phyloP scores from a whole-genome alignment of 2,797 vertebrate genomes.

The Gastrophryne carolinensis region DNA sequence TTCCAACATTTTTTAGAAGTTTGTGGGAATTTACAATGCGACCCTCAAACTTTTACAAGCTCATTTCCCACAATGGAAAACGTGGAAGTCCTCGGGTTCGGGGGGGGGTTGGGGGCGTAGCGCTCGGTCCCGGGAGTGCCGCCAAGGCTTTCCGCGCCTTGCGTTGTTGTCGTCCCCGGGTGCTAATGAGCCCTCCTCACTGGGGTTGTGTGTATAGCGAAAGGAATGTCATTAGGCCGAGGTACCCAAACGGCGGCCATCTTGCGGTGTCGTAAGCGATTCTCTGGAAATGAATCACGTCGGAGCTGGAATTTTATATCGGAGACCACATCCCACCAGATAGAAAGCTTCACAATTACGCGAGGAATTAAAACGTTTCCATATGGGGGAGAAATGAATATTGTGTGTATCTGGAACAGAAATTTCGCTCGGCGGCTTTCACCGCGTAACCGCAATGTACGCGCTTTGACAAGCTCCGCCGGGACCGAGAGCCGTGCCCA shows the following conservation, averaged over 20 bases:
- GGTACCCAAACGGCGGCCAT: neutral
- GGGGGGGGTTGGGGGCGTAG: no score
- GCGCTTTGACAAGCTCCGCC: neutral
- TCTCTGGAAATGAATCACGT: conserved; percentile 7
- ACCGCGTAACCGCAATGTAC: neutral
- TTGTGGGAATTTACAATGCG: neutral
- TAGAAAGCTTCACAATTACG: neutral
- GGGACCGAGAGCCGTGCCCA: neutral
- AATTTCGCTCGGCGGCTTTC: no score
- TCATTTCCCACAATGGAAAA: neutral
- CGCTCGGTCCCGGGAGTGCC: neutral
- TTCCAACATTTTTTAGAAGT: neutral
- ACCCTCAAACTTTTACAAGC: neutral
- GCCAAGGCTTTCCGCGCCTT: neutral
- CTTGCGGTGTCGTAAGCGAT: neutral
- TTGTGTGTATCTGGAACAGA: neutral
- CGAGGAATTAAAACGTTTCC: neutral
- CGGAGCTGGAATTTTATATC: neutral
- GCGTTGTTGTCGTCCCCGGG: neutral
- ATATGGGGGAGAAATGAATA: neutral
- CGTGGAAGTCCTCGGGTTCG: neutral
- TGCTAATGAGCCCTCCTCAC: neutral
- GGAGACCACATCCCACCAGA: conserved; percentile 4
- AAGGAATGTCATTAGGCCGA: neutral
- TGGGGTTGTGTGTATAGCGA: neutral